Evolutionary conservation across 2,888 invertebrate genomes (phyloP).

Genomic region (Caenorhabditis sp.): DNA sequence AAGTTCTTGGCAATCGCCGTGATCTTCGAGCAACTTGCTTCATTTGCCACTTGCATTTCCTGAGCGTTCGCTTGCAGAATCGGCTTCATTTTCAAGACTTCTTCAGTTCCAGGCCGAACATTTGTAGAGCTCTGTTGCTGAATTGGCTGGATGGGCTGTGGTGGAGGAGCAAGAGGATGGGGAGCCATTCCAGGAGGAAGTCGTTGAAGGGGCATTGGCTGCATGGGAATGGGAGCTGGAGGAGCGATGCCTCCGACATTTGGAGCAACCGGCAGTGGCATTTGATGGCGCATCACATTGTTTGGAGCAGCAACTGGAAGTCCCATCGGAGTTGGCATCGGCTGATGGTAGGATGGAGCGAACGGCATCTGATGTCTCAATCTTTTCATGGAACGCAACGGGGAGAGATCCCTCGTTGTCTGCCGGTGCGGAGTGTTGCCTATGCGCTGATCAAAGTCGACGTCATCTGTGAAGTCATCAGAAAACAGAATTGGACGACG

Average conservation of each 20-base stretch:
- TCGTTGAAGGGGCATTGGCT: conserved; percentile 12
- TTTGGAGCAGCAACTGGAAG: conserved; percentile 41
- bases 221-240: conserved; percentile 16
- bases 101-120: conserved; percentile 20
- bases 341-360: conserved; percentile 12
- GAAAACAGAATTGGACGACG: conserved; percentile 48
- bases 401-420: conserved; percentile 45
- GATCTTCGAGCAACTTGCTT: conserved; percentile 68
- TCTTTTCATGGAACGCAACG: conserved; percentile 36
- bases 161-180: conserved; percentile 6
- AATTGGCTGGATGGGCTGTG: conserved; percentile 44
- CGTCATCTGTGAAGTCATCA: conserved; percentile 39
- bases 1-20: conserved; percentile 53
- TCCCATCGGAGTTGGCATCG: conserved; percentile 11
- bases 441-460: conserved; percentile 28
- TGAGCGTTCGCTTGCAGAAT: conserved; percentile 54
- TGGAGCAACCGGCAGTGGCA: conserved; percentile 28
- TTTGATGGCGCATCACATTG: conserved; percentile 36
- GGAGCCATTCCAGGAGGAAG: conserved; percentile 42
- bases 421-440: conserved; percentile 27
- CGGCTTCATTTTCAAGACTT: conserved; percentile 57
- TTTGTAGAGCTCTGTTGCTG: conserved; percentile 31
- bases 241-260: conserved; percentile 8
- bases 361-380: conserved; percentile 31
- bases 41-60: conserved; percentile 65